These are phyloP conservation scores for Acrocephalus kingi DNA, from an alignment of 2,113 vertebrate genomes.

Conservation along the genomic window DNA sequence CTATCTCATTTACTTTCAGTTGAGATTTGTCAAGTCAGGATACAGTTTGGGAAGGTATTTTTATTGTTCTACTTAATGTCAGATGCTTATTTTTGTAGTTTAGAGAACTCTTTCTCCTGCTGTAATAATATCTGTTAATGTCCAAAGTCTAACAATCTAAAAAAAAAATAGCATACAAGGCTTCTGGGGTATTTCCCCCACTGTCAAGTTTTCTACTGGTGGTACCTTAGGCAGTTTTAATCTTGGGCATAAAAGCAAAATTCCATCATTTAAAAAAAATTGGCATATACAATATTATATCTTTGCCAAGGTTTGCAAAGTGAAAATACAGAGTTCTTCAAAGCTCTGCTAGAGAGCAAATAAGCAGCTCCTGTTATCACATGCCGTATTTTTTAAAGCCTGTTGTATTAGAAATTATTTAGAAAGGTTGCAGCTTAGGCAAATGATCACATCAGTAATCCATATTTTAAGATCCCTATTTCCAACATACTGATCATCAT, in stretches of 20 bases:
- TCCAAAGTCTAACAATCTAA: neutral
- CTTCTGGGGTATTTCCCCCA: neutral
- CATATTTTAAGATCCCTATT: neutral
- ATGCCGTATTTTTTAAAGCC: conserved; percentile 20
- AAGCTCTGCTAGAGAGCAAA: conserved; percentile 39
- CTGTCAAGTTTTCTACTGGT: neutral
- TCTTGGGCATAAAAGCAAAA: conserved; percentile 39
- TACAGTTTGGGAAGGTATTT: neutral
- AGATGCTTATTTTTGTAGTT: neutral
- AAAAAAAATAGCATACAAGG: neutral
- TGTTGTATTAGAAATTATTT: conserved; percentile 36
- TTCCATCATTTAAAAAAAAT: conserved; percentile 22
- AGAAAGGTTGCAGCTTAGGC: neutral
- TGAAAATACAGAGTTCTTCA: conserved; percentile 43
- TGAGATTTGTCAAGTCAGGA: conserved; percentile 24
- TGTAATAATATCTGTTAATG: neutral
- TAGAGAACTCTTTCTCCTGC: neutral
- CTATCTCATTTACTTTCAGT: conserved; percentile 33
- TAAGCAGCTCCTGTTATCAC: conserved; percentile 34
- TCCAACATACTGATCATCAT: neutral
- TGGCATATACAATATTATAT: conserved; percentile 37
- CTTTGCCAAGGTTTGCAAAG: conserved; percentile 59
- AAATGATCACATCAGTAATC: conserved; percentile 30
- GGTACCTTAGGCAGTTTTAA: conserved; percentile 28
- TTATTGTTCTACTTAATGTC: neutral